Percentiles rank a stretch among this genome's conserved stretches.
phyloP scores from a whole-genome alignment of 2,113 vertebrate genomes.

The Apteryx mantelli region DNA sequence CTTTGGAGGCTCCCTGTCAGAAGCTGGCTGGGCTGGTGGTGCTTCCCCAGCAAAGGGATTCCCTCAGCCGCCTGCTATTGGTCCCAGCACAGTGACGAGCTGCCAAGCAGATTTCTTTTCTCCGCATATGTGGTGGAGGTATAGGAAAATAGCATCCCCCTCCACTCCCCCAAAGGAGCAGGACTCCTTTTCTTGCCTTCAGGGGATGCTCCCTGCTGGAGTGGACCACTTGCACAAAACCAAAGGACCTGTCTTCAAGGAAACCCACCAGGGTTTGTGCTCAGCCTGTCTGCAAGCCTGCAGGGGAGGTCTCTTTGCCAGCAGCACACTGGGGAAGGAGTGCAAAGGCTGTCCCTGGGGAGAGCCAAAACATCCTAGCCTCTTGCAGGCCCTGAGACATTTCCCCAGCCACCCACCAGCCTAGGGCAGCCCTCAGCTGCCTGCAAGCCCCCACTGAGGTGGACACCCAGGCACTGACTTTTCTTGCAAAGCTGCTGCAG shows the following conservation, averaged over 20 bases:
- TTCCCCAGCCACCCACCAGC: not conserved
- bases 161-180: not conserved
- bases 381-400: not conserved
- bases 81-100: not conserved
- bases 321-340: not conserved
- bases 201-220: not conserved
- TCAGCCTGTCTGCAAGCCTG: not conserved
- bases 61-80: constrained; percentile 31
- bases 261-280: fast-evolving
- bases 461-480: too few species aligned
- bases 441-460: not conserved
- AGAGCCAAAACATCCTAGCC: not conserved
- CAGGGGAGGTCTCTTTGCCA: not conserved
- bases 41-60: constrained; percentile 48
- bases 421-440: not conserved
- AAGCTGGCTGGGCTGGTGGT: constrained; percentile 8
- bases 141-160: not conserved
- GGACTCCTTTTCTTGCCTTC: not conserved
- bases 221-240: not conserved
- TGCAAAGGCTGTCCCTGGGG: not conserved
- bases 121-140: not conserved
- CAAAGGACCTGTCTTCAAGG: fast-evolving
- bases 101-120: not conserved
- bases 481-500: not conserved
- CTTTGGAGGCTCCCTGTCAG: not conserved